Conservation (phyloP, 2,113 vertebrate genomes). For the Corythoichthys haematopterus region DNA sequence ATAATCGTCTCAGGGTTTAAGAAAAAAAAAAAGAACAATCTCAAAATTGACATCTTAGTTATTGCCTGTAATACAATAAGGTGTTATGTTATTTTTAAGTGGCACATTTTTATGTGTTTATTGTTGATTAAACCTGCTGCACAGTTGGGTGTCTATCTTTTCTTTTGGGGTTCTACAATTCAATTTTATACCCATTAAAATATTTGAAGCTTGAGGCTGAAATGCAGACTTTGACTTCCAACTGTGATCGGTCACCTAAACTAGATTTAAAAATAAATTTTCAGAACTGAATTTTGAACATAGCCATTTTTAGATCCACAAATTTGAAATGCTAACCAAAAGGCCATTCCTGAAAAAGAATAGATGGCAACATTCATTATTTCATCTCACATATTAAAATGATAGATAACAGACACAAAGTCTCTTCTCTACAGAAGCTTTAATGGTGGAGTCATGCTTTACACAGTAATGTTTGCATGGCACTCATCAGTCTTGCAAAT, state of each 20-base stretch:
- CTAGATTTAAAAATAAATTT: not conserved
- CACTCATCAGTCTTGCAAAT: constrained; percentile 18
- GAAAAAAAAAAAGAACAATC: constrained; percentile 36
- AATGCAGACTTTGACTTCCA: not conserved
- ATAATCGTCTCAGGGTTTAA: constrained; percentile 67
- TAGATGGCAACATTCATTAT: not conserved
- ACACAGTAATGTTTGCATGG: constrained; percentile 34
- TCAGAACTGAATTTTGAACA: too few species aligned
- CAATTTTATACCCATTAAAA: too few species aligned
- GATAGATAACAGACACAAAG: constrained; percentile 1
- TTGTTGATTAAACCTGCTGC: constrained; percentile 4
- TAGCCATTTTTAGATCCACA: too few species aligned
- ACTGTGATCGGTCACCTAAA: not conserved
- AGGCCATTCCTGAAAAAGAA: not conserved
- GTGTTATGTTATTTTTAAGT: constrained; percentile 24
- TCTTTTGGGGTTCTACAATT: not conserved
- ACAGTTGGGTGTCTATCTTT: constrained; percentile 24
- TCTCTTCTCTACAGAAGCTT: constrained; percentile 70
- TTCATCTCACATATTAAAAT: not conserved
- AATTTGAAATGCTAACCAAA: not conserved
- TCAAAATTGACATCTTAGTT: constrained; percentile 34
- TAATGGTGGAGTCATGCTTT: constrained; percentile 47
- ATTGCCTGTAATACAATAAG: constrained; percentile 30
- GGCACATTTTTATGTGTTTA: constrained; percentile 7
- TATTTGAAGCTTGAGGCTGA: not conserved